A percentile compares a stretch with the other conserved stretches of the same genome.
phyloP scores from a whole-genome alignment of 2,113 vertebrate species.

The Beaufortia kweichowensis region DNA sequence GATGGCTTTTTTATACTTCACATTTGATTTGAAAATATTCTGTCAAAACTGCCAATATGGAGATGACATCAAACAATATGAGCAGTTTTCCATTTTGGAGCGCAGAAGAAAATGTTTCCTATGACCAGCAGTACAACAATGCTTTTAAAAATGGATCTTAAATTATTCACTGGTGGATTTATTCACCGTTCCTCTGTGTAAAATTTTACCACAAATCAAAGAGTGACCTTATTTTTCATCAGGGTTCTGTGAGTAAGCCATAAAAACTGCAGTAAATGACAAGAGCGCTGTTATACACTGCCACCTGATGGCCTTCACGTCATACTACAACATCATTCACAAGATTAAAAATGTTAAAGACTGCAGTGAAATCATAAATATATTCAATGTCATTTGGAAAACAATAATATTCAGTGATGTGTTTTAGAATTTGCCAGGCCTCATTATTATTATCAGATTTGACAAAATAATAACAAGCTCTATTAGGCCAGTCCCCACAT shows the following conservation, averaged over 20 bases:
- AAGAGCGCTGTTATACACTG: slow-evolving; percentile 15
- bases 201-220: slow-evolving; percentile 3
- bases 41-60: too few relatives aligned
- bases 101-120: background rate
- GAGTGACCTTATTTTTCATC: slow-evolving; percentile 5
- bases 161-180: slow-evolving; percentile 43
- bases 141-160: background rate
- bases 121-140: background rate
- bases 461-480: too few relatives aligned
- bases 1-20: too few relatives aligned
- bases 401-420: too few relatives aligned
- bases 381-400: too few relatives aligned
- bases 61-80: background rate
- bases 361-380: too few relatives aligned
- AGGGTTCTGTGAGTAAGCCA: slow-evolving; percentile 11
- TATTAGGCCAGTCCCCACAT: too few relatives aligned
- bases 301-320: slow-evolving; percentile 42
- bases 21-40: too few relatives aligned
- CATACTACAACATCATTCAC: slow-evolving; percentile 20
- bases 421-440: too few relatives aligned
- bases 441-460: too few relatives aligned
- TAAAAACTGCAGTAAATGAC: too few relatives aligned
- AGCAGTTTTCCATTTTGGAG: background rate
- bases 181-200: slow-evolving; percentile 5
- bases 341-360: background rate